Base-by-base conservation (phyloP, 2,113 vertebrate species). In the Psilopsiagon aurifrons region DNA sequence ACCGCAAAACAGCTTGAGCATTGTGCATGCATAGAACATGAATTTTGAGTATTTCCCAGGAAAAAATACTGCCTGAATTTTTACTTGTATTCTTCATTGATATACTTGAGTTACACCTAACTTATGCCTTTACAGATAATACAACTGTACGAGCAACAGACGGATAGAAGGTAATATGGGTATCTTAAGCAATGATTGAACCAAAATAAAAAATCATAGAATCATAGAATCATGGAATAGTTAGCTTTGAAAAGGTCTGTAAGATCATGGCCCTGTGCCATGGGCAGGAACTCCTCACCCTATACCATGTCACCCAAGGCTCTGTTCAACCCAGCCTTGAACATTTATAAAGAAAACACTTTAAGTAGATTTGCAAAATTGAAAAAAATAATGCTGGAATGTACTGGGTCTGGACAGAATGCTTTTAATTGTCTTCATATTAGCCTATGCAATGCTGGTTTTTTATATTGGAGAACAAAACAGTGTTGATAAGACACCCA, bases 401-500 rank as follows among this genome's bases (percentile, higher is more conserved):
- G 1, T 77, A 11, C 43, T 43, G 11, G 3, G 9, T 82, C 47
- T 69, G 51, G 29, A 47, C 47, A 9, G 7, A 9, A 52, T 47
- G 19, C 84, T 35, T 31, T 25, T n/a, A 39, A 44, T 70, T 77
- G 18, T 67, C 29, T 71, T 67, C 33, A 23, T 37, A 68, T 19
- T 19, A 64, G 5, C 17, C n/a, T 43, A 6, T 47, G 17, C 23
- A 37, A 46, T 27, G 31, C 35, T 71, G 14, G 15, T 31, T 73
- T 90, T 92, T 68, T 52, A 27, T 52, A 47, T 4, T 57, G 18
- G 29, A 23, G 33, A n/a, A 29, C 25, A 63, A 86, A 86, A 29
- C 3, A 41, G 8, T 14, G 18, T 7, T 82, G 46, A 41, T 18
- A 73, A 43, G 19, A 47, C 25, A 33, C 4, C 0, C 0, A 11